Base-by-base conservation (phyloP, 2,888 invertebrate species). In the Elegia similella region DNA sequence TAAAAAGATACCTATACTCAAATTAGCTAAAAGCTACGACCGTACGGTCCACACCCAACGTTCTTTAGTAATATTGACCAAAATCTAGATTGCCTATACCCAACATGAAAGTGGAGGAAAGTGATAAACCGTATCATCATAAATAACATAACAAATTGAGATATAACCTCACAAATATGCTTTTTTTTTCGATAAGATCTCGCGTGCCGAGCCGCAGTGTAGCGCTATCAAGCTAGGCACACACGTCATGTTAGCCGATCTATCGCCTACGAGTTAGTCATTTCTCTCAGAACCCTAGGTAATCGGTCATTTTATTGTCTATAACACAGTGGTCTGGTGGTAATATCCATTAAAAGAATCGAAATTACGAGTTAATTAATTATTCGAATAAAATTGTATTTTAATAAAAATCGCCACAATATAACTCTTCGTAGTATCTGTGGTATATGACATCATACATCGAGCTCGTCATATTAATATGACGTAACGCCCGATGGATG, bases 131-230 rank as follows among this genome's bases (percentile, higher is more conserved):
- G 38, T 38, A n/a, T 5, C 38, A 3, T 38, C 34, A 38, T 38
- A 38, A n/a, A 38, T 38, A 38, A 38, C 34, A 32, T 32, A 34
- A 2, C 8, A 34, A 34, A 10, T 38, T 12, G n/a, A 1, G 10
- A 38, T n/a, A 38, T 38, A 38, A 3, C 38, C 5, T 38, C n/a
- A 12, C 38, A 38, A 12, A 23, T 16, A 44, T 44, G 15, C 7
- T 44, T 44, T 46, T 46, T 46, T 46, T 29, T 12, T 23, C 8
- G 46, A 46, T 46, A 46, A 17, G 3, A 46, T 46, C 46, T 46
- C 46, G 46, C 46, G 46, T 46, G 46, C 17, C 5, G 0, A 29
- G 29, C 10, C 17, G 12, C 46, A 46, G 46, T 46, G 10, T 44
- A 44, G 44, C 17, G 16, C 3, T 44, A 23, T 17, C 17, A 44